Evolutionary conservation across 2,797 vertebrate species (phyloP), one percentile per base, ranked within the genome.

Genomic region (Sebastes iracundus): DNA sequence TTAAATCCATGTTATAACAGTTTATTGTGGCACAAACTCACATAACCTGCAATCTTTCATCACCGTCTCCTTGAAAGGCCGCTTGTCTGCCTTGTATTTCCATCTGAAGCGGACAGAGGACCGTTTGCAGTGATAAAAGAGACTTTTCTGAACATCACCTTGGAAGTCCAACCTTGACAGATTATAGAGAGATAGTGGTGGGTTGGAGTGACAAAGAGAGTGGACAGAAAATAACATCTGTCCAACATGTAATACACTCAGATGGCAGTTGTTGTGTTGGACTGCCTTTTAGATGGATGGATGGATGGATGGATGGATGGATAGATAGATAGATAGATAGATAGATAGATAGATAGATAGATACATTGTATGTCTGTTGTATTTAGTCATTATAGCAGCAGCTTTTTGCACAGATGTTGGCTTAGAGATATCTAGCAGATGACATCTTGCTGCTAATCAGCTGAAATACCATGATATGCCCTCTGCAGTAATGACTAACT

Each of bases 401-500:
- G 55, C 33, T 55, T 65, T 62, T 33, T 42, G 27, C 33, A 63
- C 68, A 67, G 69, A 79, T 83, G 59, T 70, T 59, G 6, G n/a
- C 23, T 56, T 70, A 60, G 32, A 74, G 52, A 73, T 46, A 46
- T 58, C 13, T 14, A 64, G 59, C 32, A 28, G 22, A 64, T 69
- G 81, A 64, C 30, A 76, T 63, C 58, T 65, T 78, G 65, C 7
- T 71, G 46, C 27, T 61, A 53, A 84, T 71, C 53, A 30, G 25
- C 64, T 64, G 30, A 67, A 79, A 60, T 27, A 23, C n/a, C 10
- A 52, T 30, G 49, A 68, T 53, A 53, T 67, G 14, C 23, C 25
- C 32, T 32, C 33, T 52, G 30, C 66, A 81, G 46, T 27, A 23
- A 33, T 79, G 71, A 87, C 64, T 85, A 70, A 76, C 23, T 78